Percentiles rank a stretch among this genome's conserved stretches.
Evolutionary conservation across 2,888 invertebrate species (phyloP).

Genomic region (Chrysolina americana): DNA sequence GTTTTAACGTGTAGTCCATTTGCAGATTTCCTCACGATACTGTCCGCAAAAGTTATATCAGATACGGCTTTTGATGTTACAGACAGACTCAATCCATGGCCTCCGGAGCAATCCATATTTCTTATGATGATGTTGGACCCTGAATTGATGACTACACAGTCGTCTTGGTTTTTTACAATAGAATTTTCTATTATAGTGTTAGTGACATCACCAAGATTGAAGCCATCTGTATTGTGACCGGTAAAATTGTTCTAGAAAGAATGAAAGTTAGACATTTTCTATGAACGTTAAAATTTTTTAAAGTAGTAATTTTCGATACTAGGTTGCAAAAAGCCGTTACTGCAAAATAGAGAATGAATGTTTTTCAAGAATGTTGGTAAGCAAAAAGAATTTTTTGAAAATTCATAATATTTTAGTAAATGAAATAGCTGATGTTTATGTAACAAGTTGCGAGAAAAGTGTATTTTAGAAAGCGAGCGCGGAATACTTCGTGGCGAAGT

Average conservation of each 20-base stretch:
- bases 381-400: too few relatives aligned
- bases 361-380: too few relatives aligned
- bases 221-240: constrained; percentile 47
- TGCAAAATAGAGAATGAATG: too few relatives aligned
- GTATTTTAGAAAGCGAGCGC: too few relatives aligned
- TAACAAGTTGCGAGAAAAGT: too few relatives aligned
- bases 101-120: constrained; percentile 43
- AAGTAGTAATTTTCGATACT: too few relatives aligned
- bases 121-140: constrained; percentile 40
- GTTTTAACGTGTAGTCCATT: constrained; percentile 20
- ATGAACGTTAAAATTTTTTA: too few relatives aligned
- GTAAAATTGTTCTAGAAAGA: constrained; percentile 7
- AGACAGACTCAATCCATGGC: constrained; percentile 49
- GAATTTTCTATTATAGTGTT: constrained; percentile 39
- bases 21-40: not conserved
- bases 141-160: constrained; percentile 47
- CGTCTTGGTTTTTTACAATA: constrained; percentile 48
- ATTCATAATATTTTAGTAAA: too few relatives aligned
- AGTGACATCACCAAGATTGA: constrained; percentile 36
- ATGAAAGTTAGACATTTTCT: not conserved
- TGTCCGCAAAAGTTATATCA: constrained; percentile 11
- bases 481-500: too few relatives aligned
- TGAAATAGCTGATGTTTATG: too few relatives aligned
- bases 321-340: too few relatives aligned
- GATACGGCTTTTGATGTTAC: constrained; percentile 25